phyloP scores from a whole-genome alignment of 2,113 vertebrate genomes.

The Oophaga pumilio region DNA sequence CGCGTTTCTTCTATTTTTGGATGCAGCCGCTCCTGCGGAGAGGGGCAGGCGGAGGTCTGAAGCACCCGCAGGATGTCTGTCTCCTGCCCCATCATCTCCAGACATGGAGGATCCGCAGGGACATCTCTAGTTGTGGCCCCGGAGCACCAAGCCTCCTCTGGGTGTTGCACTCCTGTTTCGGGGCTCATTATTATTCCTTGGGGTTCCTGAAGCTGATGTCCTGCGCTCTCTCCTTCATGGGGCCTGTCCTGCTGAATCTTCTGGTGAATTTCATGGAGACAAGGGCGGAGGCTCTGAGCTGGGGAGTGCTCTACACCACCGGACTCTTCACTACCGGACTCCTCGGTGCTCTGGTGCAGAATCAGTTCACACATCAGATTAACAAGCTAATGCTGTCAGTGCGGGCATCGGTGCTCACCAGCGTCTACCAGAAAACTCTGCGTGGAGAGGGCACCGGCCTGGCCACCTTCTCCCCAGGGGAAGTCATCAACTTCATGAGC shows the following conservation, averaged over 20 bases:
- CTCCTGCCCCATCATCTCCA: conserved; percentile 79
- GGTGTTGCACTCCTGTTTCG: conserved; percentile 83
- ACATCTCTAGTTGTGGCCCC: conserved; percentile 57
- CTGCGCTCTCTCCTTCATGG: conserved; percentile 80
- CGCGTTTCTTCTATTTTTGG: conserved; percentile 90
- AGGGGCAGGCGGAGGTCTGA: conserved; percentile 78
- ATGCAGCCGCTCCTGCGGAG: conserved; percentile 81
- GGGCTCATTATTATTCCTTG: conserved; percentile 78
- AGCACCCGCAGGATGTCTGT: conserved; percentile 75
- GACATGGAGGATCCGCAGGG: conserved; percentile 69
- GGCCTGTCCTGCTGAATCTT: conserved; percentile 85
- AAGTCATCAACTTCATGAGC: conserved; percentile 93
- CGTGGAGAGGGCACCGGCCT: conserved; percentile 77
- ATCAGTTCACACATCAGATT: conserved; percentile 82
- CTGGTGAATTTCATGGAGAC: conserved; percentile 90
- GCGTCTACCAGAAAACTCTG: conserved; percentile 85
- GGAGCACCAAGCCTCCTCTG: conserved; percentile 68
- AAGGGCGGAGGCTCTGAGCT: conserved; percentile 76
- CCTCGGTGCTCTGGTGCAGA: conserved; percentile 78
- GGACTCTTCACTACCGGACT: conserved; percentile 84
- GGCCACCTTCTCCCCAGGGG: conserved; percentile 74
- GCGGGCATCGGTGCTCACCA: conserved; percentile 77
- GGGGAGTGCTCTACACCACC: conserved; percentile 78
- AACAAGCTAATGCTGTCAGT: conserved; percentile 82
- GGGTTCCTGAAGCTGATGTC: conserved; percentile 82